Evolutionary conservation across 1,140 invertebrate species (phyloP), one percentile per base, ranked within the genome.

Genomic region (Acromyrmex echinatior): DNA sequence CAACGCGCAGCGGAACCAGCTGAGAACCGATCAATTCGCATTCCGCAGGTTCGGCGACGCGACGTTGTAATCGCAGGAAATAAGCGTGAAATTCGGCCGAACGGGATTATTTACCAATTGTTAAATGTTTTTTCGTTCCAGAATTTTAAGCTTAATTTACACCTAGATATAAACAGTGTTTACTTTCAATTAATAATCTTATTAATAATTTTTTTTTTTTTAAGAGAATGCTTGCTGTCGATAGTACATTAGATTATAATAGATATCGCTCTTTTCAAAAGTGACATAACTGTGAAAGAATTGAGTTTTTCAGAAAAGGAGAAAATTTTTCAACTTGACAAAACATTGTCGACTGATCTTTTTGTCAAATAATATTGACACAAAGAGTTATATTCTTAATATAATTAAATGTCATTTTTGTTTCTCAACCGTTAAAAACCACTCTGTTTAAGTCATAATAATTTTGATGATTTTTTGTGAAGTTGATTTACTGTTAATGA

Each of bases 1-100:
- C 87, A 31, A 31, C 31, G 31, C 3, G 31, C 31, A 31, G 31
- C 31, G 31, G 31, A 31, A 31, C 31, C 31, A 31, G 31, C 31
- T n/a, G n/a, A n/a, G n/a, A n/a, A n/a, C n/a, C 88, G 86, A 91
- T 91, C 89, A 56, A 62, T 90, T 71, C 68, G 86, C 81, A 82
- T 82, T 88, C 71, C 86, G 78, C 74, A 73, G 39, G 56, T 62
- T 58, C 60, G 86, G 51, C 56, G 86, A 87, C 85, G 39, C 39
- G 86, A 87, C 88, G 77, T 89, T 87, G 53, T 90, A 90, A 90
- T 90, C 86, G 18, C 21, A 21, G 18, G 5, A 66, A 89, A 88
- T 90, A 87, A 81, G 28, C 60, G 62, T 60, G 77, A 77, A 62
- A 68, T 51, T 80, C 56, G 28, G 31, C 35, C 25, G 86, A 60